A percentile compares a stretch with the other conserved stretches of the same genome.
Evolutionary conservation across 2,113 vertebrate genomes (phyloP).

Genomic region (Peucedramus taeniatus): DNA sequence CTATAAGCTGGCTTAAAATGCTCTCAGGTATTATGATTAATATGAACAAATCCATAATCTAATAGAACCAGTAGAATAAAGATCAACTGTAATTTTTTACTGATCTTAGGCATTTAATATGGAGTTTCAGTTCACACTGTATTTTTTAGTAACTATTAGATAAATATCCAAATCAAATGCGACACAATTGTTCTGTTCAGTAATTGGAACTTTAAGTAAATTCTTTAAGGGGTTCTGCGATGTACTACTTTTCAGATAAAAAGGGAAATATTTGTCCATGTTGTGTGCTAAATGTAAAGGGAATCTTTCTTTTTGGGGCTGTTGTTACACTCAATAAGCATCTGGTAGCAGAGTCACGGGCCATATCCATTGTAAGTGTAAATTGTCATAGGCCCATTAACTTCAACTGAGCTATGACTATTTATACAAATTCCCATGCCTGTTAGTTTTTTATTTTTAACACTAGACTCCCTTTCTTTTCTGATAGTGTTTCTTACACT

Average conservation of each 20-base stretch:
- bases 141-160: neutral
- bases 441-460: neutral
- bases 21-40: neutral
- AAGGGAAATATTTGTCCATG: neutral
- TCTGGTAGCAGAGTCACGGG: neutral
- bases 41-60: neutral
- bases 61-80: neutral
- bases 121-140: neutral
- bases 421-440: neutral
- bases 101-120: neutral
- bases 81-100: neutral
- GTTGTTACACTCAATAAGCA: neutral
- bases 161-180: neutral
- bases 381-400: slow-evolving; percentile 17
- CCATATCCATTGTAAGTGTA: slow-evolving; percentile 1
- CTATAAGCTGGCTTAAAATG: neutral
- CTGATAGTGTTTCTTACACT: neutral
- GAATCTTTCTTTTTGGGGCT: neutral
- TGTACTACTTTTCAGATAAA: neutral
- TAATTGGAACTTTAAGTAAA: neutral
- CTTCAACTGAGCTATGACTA: slow-evolving; percentile 45
- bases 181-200: neutral
- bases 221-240: neutral
- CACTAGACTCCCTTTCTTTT: neutral
- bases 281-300: neutral